A percentile compares a stretch with the other conserved stretches of the same genome.
phyloP scores from a whole-genome alignment of 2,797 vertebrate genomes.

The Malacoraja senta region DNA sequence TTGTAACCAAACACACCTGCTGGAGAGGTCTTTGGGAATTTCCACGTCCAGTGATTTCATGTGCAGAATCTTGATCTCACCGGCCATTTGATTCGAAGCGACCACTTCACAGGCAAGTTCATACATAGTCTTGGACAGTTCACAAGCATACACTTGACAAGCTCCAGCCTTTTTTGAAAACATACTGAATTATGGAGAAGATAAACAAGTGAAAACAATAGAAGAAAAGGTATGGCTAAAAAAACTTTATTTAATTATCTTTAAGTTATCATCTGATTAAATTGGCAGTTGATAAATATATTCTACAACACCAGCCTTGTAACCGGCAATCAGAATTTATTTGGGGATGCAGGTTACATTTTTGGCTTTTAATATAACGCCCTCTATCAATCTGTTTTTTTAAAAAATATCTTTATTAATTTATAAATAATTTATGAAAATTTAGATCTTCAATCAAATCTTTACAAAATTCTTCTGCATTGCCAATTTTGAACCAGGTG shows the following conservation, averaged over 20 bases:
- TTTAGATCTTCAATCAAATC: background rate
- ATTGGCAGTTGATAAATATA: background rate
- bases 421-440: background rate
- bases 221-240: background rate
- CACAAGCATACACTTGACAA: constrained; percentile 78
- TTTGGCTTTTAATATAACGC: background rate
- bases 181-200: constrained; percentile 64
- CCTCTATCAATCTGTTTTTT: background rate
- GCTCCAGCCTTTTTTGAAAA: constrained; percentile 89
- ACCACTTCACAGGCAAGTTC: constrained; percentile 83
- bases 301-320: background rate
- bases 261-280: background rate
- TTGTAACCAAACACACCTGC: constrained; percentile 59
- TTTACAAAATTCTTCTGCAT: background rate
- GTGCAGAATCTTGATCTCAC: constrained; percentile 77
- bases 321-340: background rate
- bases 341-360: background rate
- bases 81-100: constrained; percentile 77
- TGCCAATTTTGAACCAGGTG: background rate
- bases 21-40: constrained; percentile 81
- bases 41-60: constrained; percentile 89
- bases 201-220: background rate
- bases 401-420: background rate
- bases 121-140: constrained; percentile 95
- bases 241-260: background rate